Evolutionary conservation across 2,113 vertebrate genomes (phyloP).

Genomic region (Eublepharis macularius): DNA sequence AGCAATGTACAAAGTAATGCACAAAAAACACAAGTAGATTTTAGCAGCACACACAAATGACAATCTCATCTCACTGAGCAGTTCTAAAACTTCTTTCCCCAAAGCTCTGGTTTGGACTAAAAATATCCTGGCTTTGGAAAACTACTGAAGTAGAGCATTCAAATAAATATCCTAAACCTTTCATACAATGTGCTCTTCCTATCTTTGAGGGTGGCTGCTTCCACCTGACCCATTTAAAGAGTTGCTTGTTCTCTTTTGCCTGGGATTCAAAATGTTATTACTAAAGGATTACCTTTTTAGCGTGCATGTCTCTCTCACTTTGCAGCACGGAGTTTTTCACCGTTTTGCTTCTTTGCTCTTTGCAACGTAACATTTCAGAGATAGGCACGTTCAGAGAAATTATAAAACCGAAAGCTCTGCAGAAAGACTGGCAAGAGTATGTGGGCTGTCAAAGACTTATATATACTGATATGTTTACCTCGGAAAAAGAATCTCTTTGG

Average conservation of each 20-base stretch:
- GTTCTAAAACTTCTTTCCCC: too few species aligned
- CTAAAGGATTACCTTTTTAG: not conserved
- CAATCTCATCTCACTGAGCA: too few species aligned
- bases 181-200: too few species aligned
- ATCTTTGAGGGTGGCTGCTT: not conserved
- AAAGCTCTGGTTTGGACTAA: too few species aligned
- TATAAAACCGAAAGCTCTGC: not conserved
- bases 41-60: too few species aligned
- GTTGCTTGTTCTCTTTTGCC: not conserved
- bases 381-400: not conserved
- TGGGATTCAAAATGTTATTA: not conserved
- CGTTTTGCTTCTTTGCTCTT: not conserved
- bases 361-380: not conserved
- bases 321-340: not conserved
- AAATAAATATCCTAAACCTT: not conserved
- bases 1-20: too few species aligned
- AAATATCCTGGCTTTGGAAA: too few species aligned
- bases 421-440: not conserved
- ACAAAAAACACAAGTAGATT: too few species aligned
- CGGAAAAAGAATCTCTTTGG: not conserved
- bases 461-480: slow-evolving; percentile 30
- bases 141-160: too few species aligned
- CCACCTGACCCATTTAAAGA: not conserved
- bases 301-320: not conserved
- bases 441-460: not conserved